Base-by-base conservation (phyloP, 2,797 vertebrate species). In the Sebastes wilsoni region DNA sequence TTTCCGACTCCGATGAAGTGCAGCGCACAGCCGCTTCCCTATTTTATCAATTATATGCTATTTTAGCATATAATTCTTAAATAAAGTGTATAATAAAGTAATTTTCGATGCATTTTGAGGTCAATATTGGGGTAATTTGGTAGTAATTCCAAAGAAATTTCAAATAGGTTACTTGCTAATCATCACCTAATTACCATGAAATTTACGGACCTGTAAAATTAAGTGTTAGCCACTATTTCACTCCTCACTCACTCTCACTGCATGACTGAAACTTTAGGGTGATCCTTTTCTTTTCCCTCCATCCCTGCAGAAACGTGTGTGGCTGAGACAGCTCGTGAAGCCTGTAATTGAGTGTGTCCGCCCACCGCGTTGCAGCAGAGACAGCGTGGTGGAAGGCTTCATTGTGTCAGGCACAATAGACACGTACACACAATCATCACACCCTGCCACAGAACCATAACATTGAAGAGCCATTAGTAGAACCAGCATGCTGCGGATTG, bases 341-440 rank as follows among this genome's bases (percentile, higher is more conserved):
- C 85, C 94, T 95, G 89, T 95, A 96, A 95, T 96, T 92, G 93
- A 94, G 92, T 90, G 92, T 94, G 95, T 95, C 95, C 93, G 54
- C 95, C 96, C 93, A 95, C 95, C 58, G 28, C 22, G 85, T 75
- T 91, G 93, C 93, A 83, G 89, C 87, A 93, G 81, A 88, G 89
- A 89, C 82, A 79, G 86, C 62, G 36, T 77, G 62, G 80, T 81
- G 86, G 85, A 83, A 69, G 83, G 71, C 86, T 93, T 89, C 89
- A 89, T 90, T 89, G 91, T 94, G 90, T 88, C 88, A 83, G 80
- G 69, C 84, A 88, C 90, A 93, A 93, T 86, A 71, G 82, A 89
- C 78, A 78, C 54, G 13, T 56, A 72, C 82, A 88, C 83, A 75
- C 23, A 76, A 81, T 67, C 83, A 83, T 87, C 84, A 86, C 80